phyloP scores from a whole-genome alignment of 1,140 invertebrate species.

The Ceratitis capitata region DNA sequence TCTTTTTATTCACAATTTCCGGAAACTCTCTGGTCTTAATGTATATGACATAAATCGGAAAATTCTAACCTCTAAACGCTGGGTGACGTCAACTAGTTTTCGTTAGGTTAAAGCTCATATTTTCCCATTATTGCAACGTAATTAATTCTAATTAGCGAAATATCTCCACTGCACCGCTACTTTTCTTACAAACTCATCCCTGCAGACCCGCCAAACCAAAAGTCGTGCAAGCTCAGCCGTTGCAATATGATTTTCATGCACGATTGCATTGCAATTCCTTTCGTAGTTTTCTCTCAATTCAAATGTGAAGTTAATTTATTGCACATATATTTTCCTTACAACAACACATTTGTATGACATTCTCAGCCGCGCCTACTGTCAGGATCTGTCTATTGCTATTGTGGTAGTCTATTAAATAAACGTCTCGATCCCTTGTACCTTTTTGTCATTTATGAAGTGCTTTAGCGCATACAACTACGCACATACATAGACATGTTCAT shows the following conservation, averaged over 20 bases:
- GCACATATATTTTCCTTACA: slow-evolving; percentile 18
- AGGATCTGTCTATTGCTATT: neutral
- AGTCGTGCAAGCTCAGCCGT: neutral
- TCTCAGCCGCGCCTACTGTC: neutral
- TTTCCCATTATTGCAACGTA: neutral
- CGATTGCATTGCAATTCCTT: slow-evolving; percentile 31
- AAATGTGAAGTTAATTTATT: slow-evolving; percentile 42
- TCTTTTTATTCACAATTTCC: no score
- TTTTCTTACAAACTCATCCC: neutral
- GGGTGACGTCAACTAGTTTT: no score
- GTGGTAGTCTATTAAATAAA: slow-evolving; percentile 36
- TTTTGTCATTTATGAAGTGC: slow-evolving; percentile 24
- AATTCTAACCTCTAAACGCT: no score
- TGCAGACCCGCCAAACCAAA: neutral
- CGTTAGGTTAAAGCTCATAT: no score
- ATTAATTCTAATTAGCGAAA: no score
- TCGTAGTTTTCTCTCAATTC: slow-evolving; percentile 20
- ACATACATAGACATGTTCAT: no score
- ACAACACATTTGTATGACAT: neutral
- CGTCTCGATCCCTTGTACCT: neutral
- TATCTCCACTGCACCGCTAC: neutral
- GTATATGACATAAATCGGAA: no score
- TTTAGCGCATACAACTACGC: neutral
- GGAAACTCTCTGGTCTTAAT: no score
- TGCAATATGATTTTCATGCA: slow-evolving; percentile 1